Evolutionary conservation across 2,113 vertebrate species (phyloP).

Genomic region (Cochlearius cochlearius): DNA sequence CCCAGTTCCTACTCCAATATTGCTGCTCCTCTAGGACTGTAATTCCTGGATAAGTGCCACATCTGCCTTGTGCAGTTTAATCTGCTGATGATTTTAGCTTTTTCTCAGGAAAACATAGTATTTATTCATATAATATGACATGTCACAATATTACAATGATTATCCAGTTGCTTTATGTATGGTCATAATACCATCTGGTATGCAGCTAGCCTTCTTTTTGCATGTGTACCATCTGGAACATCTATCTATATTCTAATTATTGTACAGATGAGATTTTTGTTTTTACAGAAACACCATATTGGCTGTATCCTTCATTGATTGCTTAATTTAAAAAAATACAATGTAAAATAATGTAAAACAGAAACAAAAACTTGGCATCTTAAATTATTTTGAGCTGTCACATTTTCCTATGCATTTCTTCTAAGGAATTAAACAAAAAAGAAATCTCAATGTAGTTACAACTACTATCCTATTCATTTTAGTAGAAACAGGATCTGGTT

Average conservation of each 20-base stretch:
- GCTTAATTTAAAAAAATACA: slow-evolving; percentile 45
- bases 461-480: neutral
- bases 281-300: slow-evolving; percentile 58
- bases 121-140: slow-evolving; percentile 58
- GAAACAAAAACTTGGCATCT: slow-evolving; percentile 21
- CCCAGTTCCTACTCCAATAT: neutral
- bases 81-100: slow-evolving; percentile 26
- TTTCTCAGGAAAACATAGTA: slow-evolving; percentile 24
- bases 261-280: slow-evolving; percentile 63
- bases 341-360: slow-evolving; percentile 12
- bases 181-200: slow-evolving; percentile 59
- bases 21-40: slow-evolving; percentile 9
- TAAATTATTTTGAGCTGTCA: slow-evolving; percentile 21
- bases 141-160: slow-evolving; percentile 57
- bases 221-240: slow-evolving; percentile 43
- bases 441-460: neutral
- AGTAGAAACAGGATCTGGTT: neutral
- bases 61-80: slow-evolving; percentile 32
- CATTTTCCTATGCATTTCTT: neutral
- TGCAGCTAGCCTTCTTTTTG: slow-evolving; percentile 37
- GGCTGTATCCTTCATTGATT: slow-evolving; percentile 51
- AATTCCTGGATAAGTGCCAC: slow-evolving; percentile 47
- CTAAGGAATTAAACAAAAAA: neutral
- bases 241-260: slow-evolving; percentile 60
- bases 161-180: slow-evolving; percentile 57